phyloP scores from a whole-genome alignment of 2,888 invertebrate genomes.

The Lithophane ornitopus region DNA sequence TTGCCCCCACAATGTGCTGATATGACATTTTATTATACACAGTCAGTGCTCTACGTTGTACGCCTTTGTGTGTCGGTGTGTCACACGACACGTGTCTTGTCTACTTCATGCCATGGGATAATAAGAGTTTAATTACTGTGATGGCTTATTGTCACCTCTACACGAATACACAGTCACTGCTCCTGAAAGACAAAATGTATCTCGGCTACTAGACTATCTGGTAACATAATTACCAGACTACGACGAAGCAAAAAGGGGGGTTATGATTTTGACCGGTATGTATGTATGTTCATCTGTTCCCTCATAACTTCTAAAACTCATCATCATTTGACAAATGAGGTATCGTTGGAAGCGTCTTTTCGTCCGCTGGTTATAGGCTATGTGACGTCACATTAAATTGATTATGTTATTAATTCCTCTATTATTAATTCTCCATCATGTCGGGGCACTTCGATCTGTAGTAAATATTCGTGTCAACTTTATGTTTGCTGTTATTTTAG shows the following conservation, averaged over 20 bases:
- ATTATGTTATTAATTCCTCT: too few species aligned
- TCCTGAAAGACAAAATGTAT: neutral
- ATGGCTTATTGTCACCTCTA: slow-evolving; percentile 25
- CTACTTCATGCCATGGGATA: neutral
- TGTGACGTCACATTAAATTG: too few species aligned
- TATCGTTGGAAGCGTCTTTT: too few species aligned
- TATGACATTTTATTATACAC: neutral
- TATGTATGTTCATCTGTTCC: too few species aligned
- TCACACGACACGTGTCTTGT: slow-evolving; percentile 13
- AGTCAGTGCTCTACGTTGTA: neutral
- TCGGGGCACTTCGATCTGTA: neutral
- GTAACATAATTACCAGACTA: too few species aligned
- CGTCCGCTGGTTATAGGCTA: too few species aligned
- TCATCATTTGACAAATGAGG: too few species aligned
- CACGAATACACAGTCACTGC: neutral
- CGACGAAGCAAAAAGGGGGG: too few species aligned
- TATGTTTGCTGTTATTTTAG: neutral
- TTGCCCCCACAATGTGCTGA: neutral
- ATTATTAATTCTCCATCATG: neutral
- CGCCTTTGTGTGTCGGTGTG: neutral
- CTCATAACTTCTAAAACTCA: too few species aligned
- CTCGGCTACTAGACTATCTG: neutral
- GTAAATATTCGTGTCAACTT: neutral
- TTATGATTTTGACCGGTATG: too few species aligned
- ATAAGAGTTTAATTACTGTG: slow-evolving; percentile 8